Evolutionary conservation across 2,113 vertebrate species (phyloP).

Genomic region (Pimephales promelas): DNA sequence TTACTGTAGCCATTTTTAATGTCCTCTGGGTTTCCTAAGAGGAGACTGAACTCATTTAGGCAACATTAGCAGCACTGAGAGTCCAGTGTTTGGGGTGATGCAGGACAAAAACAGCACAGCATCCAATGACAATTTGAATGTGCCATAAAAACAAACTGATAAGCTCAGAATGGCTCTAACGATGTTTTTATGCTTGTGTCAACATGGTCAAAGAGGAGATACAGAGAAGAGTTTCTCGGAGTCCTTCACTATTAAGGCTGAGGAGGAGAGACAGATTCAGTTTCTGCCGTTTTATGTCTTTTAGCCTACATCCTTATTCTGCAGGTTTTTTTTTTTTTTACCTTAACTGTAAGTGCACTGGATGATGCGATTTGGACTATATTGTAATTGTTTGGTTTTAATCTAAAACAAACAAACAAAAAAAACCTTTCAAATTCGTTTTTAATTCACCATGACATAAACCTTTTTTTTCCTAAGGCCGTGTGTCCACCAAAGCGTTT

Average conservation of each 20-base stretch:
- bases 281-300: background rate
- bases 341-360: no score
- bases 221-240: background rate
- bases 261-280: background rate
- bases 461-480: no score
- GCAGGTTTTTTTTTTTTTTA: no score
- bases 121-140: background rate
- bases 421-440: no score
- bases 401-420: no score
- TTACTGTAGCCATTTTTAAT: no score
- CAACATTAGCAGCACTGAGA: conserved; percentile 2
- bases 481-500: no score
- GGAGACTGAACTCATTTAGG: background rate
- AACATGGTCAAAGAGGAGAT: background rate
- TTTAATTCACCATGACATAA: no score
- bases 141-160: conserved; percentile 20
- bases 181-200: conserved; percentile 30
- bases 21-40: background rate
- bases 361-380: no score
- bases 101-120: background rate
- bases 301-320: no score
- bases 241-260: background rate
- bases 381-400: no score
- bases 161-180: conserved; percentile 2
- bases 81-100: background rate